A percentile compares a stretch with the other conserved stretches of the same genome.
Evolutionary conservation across 2,113 vertebrate species (phyloP).

Genomic region (Falco punctatus): DNA sequence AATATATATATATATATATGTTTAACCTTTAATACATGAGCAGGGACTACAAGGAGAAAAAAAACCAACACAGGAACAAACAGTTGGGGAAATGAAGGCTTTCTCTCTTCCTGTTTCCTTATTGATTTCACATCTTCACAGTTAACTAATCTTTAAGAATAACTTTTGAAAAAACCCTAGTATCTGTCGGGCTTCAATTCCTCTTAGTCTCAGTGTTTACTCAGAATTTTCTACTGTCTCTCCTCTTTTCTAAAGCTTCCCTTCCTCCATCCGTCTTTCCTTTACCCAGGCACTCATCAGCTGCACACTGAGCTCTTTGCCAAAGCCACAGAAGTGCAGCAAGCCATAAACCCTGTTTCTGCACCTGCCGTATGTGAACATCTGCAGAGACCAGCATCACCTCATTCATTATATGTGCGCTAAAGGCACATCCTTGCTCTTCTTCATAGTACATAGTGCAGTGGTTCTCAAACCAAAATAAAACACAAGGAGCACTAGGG

Average conservation of each 20-base stretch:
- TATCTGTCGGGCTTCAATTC: not conserved
- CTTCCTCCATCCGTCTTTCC: not conserved
- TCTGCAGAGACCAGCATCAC: not conserved
- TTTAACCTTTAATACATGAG: not conserved
- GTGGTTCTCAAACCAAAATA: not conserved
- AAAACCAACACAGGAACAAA: not conserved
- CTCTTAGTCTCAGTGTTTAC: not conserved
- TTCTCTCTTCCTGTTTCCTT: not conserved
- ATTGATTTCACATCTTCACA: not conserved
- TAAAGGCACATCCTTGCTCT: not conserved
- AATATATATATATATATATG: not conserved
- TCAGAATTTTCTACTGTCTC: not conserved
- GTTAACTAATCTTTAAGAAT: not conserved
- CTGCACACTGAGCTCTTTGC: not conserved
- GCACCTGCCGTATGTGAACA: fast-evolving
- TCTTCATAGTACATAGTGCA: not conserved
- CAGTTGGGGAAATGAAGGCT: not conserved
- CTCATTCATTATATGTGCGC: not conserved
- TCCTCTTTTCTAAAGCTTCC: not conserved
- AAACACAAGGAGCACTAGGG: not conserved
- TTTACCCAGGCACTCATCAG: not conserved
- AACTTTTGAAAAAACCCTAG: not conserved
- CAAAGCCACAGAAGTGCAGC: not conserved
- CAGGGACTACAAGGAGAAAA: not conserved
- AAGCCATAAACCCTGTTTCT: not conserved